Evolutionary conservation across 1,140 invertebrate species (phyloP), one percentile per base, ranked within the genome.

Genomic region (Sycobia sp.): DNA sequence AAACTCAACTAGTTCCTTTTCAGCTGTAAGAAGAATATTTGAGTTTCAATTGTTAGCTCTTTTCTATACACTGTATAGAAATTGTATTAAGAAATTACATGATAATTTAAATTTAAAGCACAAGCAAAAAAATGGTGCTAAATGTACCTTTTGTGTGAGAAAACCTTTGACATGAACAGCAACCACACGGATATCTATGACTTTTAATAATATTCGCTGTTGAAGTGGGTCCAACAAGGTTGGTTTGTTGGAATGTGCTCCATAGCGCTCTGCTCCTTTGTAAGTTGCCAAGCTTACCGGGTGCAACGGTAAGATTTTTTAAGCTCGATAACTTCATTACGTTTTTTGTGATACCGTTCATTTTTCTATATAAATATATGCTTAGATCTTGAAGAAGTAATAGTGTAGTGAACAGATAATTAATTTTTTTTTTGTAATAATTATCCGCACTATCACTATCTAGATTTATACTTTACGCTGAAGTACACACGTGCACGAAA

Each of bases 1-100:
- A 74, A 95, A 96, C 74, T 93, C 90, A 0, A 92, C 88, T 32
- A 96, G 80, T 74, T 95, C 93, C 67, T 89, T 86, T 78, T 95
- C 93, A 71, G 89, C 93, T 94, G 65, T 46, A 76, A 74, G 72
- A n/a, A 7, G 11, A 32, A 32, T 32, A 32, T n/a, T n/a, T n/a
- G n/a, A n/a, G n/a, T n/a, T n/a, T n/a, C n/a, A n/a, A n/a, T n/a
- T n/a, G n/a, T n/a, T n/a, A n/a, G n/a, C n/a, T n/a, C n/a, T n/a
- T n/a, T n/a, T n/a, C n/a, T n/a, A n/a, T n/a, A n/a, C n/a, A n/a
- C n/a, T n/a, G n/a, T n/a, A n/a, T n/a, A n/a, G n/a, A n/a, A n/a
- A n/a, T n/a, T n/a, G n/a, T n/a, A n/a, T n/a, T n/a, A n/a, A n/a
- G n/a, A n/a, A n/a, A n/a, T n/a, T n/a, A n/a, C n/a, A n/a, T 32